phyloP scores from a whole-genome alignment of 2,888 invertebrate species.

The Anthrax anthrax region DNA sequence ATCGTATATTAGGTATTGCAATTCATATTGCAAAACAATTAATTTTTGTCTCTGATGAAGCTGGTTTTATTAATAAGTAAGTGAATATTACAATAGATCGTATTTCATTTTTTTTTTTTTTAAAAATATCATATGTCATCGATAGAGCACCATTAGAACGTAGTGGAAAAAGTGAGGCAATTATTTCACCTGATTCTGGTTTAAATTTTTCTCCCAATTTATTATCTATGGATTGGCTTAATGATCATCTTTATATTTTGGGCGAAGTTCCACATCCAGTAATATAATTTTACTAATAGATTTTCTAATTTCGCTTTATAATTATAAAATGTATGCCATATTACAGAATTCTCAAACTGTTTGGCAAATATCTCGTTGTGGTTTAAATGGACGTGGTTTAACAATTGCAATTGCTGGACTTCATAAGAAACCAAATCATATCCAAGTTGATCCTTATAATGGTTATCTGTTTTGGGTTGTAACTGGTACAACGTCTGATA shows the following conservation, averaged over 20 bases:
- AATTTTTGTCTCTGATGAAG: conserved; percentile 63
- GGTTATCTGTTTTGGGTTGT: conserved; percentile 76
- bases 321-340: too few species aligned
- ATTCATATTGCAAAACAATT: conserved; percentile 58
- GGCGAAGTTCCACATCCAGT: conserved; percentile 49
- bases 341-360: conserved; percentile 19
- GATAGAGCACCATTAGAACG: conserved; percentile 23
- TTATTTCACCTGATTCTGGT: conserved; percentile 43
- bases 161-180: conserved; percentile 20
- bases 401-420: conserved; percentile 58
- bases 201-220: conserved; percentile 49
- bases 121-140: neutral
- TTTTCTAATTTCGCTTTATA: neutral
- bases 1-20: conserved; percentile 48
- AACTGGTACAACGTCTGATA: conserved; percentile 35
- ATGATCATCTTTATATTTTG: conserved; percentile 67
- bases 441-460: conserved; percentile 86
- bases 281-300: too few species aligned
- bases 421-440: conserved; percentile 53
- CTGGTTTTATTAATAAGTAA: conserved; percentile 45
- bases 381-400: conserved; percentile 55
- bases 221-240: conserved; percentile 79
- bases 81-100: conserved; percentile 8
- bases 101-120: neutral
- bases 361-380: conserved; percentile 65